phyloP scores from a whole-genome alignment of 2,888 invertebrate species.

The Limnephilus auricula region DNA sequence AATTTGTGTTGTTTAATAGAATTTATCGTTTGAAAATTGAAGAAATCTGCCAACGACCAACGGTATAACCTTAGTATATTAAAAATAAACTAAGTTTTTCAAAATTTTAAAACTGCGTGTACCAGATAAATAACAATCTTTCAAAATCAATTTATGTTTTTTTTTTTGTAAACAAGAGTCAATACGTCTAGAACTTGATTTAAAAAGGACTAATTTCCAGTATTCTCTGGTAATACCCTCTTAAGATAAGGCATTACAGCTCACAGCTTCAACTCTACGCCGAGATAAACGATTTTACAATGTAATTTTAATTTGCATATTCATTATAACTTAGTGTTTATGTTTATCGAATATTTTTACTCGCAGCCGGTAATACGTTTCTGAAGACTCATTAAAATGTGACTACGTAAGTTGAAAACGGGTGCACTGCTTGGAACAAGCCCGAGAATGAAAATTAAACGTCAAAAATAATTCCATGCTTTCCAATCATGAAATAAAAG shows the following conservation, averaged over 20 bases:
- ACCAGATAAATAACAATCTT: too few relatives aligned
- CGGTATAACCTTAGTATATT: too few relatives aligned
- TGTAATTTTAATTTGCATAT: slow-evolving; percentile 50
- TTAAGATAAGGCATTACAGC: neutral
- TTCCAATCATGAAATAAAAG: neutral
- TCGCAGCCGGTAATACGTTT: neutral
- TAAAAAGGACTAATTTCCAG: too few relatives aligned
- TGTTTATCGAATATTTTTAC: neutral
- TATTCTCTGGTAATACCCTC: too few relatives aligned
- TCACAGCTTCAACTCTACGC: neutral
- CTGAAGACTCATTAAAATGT: neutral
- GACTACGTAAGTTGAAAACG: neutral
- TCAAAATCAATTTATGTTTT: too few relatives aligned
- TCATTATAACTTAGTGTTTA: slow-evolving; percentile 26
- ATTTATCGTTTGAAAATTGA: too few relatives aligned
- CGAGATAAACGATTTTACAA: slow-evolving; percentile 44
- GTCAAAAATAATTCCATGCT: neutral
- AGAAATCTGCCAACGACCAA: too few relatives aligned
- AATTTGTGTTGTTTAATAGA: too few relatives aligned
- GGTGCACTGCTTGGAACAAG: neutral
- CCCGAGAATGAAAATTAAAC: neutral
- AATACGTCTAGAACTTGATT: too few relatives aligned
- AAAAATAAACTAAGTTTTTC: too few relatives aligned
- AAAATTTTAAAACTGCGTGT: too few relatives aligned
- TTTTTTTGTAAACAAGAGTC: too few relatives aligned